Evolutionary conservation across 2,113 vertebrate genomes (phyloP).

Genomic region (Oceanodroma tethys): DNA sequence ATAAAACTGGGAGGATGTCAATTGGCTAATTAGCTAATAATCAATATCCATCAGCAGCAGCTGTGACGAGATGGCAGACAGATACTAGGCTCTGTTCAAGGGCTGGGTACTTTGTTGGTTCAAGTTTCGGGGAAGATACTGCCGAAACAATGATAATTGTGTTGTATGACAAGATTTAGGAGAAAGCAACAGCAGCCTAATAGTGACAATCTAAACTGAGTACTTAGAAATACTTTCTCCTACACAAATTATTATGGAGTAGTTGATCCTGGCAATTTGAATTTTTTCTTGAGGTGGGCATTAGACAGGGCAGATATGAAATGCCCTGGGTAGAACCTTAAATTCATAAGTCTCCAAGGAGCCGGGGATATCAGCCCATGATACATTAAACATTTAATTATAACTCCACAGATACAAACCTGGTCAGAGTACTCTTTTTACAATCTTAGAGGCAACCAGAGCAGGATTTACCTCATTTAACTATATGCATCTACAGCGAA

Average conservation of each 20-base stretch:
- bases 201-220: neutral
- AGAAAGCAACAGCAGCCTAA: neutral
- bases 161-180: neutral
- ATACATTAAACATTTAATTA: neutral
- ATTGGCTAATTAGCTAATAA: conserved; percentile 4
- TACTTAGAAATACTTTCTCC: neutral
- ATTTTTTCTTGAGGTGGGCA: neutral
- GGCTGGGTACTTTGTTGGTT: neutral
- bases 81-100: neutral
- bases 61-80: neutral
- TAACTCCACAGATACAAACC: neutral
- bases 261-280: neutral
- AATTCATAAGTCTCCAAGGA: neutral
- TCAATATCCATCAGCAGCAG: neutral
- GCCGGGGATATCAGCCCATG: neutral
- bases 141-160: neutral
- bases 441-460: neutral
- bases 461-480: neutral
- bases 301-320: neutral
- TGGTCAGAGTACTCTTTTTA: neutral
- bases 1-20: neutral
- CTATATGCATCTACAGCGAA: neutral
- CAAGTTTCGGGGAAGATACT: neutral
- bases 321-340: neutral
- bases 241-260: neutral